A percentile compares a stretch with the other conserved stretches of the same genome.
Evolutionary conservation across 1,140 invertebrate species (phyloP).

Genomic region (Conus betulinus): DNA sequence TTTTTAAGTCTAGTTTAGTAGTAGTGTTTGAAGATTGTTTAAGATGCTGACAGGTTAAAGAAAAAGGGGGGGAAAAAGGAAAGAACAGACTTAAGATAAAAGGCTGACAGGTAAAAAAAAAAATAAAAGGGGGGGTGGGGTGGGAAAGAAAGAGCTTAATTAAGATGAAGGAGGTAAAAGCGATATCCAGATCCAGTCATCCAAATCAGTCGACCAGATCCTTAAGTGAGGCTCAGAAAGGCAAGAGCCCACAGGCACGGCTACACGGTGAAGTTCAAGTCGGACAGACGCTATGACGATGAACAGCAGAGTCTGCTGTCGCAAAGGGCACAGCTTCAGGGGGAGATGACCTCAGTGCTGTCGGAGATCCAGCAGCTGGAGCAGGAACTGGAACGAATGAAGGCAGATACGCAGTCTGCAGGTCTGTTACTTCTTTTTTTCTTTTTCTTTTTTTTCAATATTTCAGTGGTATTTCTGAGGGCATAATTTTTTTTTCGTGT

Average conservation of each 20-base stretch:
- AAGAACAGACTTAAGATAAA: no score
- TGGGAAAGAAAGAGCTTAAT: no score
- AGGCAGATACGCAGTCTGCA: slow-evolving; percentile 41
- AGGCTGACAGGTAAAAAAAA: no score
- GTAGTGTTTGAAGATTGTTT: no score
- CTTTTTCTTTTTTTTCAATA: not conserved
- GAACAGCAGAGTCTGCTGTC: slow-evolving; percentile 41
- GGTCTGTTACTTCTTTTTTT: slow-evolving; percentile 18
- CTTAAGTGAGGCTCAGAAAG: slow-evolving; percentile 26
- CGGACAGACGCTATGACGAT: slow-evolving; percentile 38
- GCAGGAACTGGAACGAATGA: slow-evolving; percentile 45
- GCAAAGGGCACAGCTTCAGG: slow-evolving; percentile 36
- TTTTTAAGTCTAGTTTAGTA: no score
- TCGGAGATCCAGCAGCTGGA: slow-evolving; percentile 51
- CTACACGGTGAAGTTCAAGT: slow-evolving; percentile 50
- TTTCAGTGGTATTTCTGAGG: not conserved
- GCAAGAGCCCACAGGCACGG: slow-evolving; percentile 11
- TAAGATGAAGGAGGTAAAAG: no score
- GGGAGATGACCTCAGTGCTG: slow-evolving; percentile 39
- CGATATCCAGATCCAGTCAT: no score
- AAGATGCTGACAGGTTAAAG: no score
- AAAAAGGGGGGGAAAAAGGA: no score
- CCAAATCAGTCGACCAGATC: not conserved
- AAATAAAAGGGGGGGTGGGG: no score
- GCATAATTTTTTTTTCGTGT: no score